Conservation (phyloP, 1,140 invertebrate species). For the Adelges cooleyi region DNA sequence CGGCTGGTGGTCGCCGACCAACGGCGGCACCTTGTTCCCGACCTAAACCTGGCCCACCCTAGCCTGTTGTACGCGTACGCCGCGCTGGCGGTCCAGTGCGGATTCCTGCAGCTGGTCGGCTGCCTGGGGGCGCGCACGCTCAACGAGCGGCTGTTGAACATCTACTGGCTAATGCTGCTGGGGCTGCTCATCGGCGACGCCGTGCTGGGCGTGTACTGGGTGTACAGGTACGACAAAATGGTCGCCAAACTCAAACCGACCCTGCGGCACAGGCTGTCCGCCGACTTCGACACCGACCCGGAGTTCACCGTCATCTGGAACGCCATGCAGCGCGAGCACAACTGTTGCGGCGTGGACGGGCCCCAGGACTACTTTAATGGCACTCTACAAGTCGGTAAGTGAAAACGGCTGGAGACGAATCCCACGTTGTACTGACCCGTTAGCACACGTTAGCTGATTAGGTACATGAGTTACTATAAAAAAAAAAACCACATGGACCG, state of each 20-base stretch:
- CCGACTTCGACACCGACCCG: slow-evolving; percentile 51
- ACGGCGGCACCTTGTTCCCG: slow-evolving; percentile 54
- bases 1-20: slow-evolving; percentile 48
- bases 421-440: too few relatives aligned
- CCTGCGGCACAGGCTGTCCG: slow-evolving; percentile 44
- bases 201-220: slow-evolving; percentile 74
- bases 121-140: slow-evolving; percentile 68
- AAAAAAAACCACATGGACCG: too few relatives aligned
- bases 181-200: slow-evolving; percentile 70
- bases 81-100: slow-evolving; percentile 56
- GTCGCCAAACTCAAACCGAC: slow-evolving; percentile 56
- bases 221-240: slow-evolving; percentile 66
- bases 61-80: slow-evolving; percentile 74
- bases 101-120: slow-evolving; percentile 48
- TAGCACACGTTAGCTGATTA: too few relatives aligned
- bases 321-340: slow-evolving; percentile 57
- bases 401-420: too few relatives aligned
- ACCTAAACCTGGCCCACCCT: slow-evolving; percentile 56
- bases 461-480: too few relatives aligned
- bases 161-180: slow-evolving; percentile 71
- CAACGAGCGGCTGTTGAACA: slow-evolving; percentile 65
- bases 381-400: slow-evolving; percentile 15
- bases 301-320: slow-evolving; percentile 71
- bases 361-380: slow-evolving; percentile 48
- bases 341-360: slow-evolving; percentile 66